phyloP scores from a whole-genome alignment of 1,140 invertebrate genomes.

The Zophobas morio region DNA sequence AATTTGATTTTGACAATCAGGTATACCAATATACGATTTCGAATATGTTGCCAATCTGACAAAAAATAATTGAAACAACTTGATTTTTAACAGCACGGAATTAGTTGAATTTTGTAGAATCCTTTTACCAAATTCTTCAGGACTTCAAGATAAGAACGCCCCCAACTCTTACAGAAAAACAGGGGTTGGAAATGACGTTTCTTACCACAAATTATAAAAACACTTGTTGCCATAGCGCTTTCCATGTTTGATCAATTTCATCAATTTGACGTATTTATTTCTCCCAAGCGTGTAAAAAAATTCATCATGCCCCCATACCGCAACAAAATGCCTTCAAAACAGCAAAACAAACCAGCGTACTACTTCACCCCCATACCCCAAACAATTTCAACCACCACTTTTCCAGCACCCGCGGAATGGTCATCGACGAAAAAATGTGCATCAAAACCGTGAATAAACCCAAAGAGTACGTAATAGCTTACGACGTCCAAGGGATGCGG shows the following conservation, averaged over 20 bases:
- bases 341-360: slow-evolving; percentile 2
- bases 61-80: too few relatives aligned
- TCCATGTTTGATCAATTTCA: slow-evolving; percentile 32
- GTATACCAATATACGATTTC: too few relatives aligned
- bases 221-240: not conserved
- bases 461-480: slow-evolving; percentile 55
- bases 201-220: not conserved
- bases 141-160: too few relatives aligned
- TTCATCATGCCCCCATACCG: not conserved
- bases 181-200: too few relatives aligned
- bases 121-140: too few relatives aligned
- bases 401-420: not conserved
- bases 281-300: not conserved
- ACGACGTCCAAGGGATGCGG: slow-evolving; percentile 50
- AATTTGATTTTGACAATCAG: too few relatives aligned
- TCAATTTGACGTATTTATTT: not conserved
- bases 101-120: too few relatives aligned
- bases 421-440: slow-evolving; percentile 28
- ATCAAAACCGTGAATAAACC: slow-evolving; percentile 50
- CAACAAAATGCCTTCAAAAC: slow-evolving; percentile 16
- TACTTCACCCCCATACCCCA: not conserved
- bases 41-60: too few relatives aligned
- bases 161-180: too few relatives aligned
- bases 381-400: slow-evolving; percentile 6
- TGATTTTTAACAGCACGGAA: too few relatives aligned